Evolutionary conservation across 2,113 vertebrate genomes (phyloP).

Genomic region (Heterotilapia buettikoferi): DNA sequence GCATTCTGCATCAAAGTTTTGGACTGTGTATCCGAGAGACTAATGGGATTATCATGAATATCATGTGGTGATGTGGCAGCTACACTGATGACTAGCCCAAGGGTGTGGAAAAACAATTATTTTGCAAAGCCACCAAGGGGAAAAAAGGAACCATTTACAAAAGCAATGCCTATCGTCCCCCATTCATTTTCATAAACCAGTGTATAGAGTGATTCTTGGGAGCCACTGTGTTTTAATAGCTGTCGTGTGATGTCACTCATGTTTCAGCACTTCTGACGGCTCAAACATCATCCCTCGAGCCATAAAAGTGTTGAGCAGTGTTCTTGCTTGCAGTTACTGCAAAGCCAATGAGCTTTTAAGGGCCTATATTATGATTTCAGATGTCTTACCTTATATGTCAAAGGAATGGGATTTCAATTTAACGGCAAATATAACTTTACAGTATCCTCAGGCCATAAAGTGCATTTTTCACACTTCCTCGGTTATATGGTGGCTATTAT

Average conservation of each 20-base stretch:
- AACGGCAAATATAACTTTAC: slow-evolving; percentile 62
- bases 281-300: slow-evolving; percentile 37
- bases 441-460: slow-evolving; percentile 31
- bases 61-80: slow-evolving; percentile 48
- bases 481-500: slow-evolving; percentile 40
- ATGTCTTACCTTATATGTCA: slow-evolving; percentile 59
- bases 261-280: slow-evolving; percentile 40
- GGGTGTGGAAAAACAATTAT: slow-evolving; percentile 61
- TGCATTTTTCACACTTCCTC: slow-evolving; percentile 32
- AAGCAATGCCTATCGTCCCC: slow-evolving; percentile 23
- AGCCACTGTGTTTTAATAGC: slow-evolving; percentile 39
- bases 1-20: slow-evolving; percentile 6
- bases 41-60: slow-evolving; percentile 54
- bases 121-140: slow-evolving; percentile 48
- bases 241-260: slow-evolving; percentile 53
- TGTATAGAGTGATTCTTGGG: slow-evolving; percentile 8
- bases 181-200: slow-evolving; percentile 35
- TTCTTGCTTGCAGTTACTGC: not conserved
- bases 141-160: slow-evolving; percentile 19
- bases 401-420: slow-evolving; percentile 66
- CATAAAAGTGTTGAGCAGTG: not conserved
- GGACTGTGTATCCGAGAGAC: not conserved
- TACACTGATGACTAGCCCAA: slow-evolving; percentile 57
- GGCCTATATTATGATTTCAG: slow-evolving; percentile 60
- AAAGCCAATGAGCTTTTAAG: slow-evolving; percentile 67